Evolutionary conservation across 1,140 invertebrate species (phyloP).

Genomic region (Brachionus plicatilis): DNA sequence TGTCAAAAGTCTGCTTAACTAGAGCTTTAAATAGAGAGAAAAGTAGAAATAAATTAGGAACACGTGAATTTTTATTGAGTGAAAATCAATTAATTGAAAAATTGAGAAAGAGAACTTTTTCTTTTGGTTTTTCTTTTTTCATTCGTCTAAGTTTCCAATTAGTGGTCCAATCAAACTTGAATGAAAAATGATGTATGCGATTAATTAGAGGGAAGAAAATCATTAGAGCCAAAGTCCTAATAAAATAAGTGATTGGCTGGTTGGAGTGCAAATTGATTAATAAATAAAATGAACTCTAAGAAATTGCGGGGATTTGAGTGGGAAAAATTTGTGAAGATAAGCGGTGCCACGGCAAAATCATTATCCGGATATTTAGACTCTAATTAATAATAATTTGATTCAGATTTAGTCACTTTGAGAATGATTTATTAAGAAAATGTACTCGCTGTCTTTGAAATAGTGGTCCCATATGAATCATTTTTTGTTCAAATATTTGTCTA

Average conservation of each 20-base stretch:
- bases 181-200: background rate
- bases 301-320: background rate
- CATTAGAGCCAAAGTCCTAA: background rate
- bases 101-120: background rate
- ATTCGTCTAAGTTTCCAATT: background rate
- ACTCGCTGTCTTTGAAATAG: conserved; percentile 8
- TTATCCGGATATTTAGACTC: conserved; percentile 26
- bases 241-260: conserved; percentile 3
- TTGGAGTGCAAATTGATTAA: background rate
- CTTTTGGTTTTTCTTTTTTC: background rate
- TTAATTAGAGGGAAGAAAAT: background rate
- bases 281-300: conserved; percentile 9
- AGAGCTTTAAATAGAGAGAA: background rate
- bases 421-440: conserved; percentile 5
- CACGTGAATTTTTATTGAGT: background rate
- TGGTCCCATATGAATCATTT: background rate
- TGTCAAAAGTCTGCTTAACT: conserved; percentile 24
- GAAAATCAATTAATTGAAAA: conserved; percentile 10
- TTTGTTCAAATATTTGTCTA: background rate
- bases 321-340: background rate
- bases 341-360: background rate
- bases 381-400: conserved; percentile 23
- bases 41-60: background rate
- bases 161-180: background rate
- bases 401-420: conserved; percentile 1